Base-by-base conservation (phyloP, 2,113 vertebrate genomes). In the Prinia subflava region DNA sequence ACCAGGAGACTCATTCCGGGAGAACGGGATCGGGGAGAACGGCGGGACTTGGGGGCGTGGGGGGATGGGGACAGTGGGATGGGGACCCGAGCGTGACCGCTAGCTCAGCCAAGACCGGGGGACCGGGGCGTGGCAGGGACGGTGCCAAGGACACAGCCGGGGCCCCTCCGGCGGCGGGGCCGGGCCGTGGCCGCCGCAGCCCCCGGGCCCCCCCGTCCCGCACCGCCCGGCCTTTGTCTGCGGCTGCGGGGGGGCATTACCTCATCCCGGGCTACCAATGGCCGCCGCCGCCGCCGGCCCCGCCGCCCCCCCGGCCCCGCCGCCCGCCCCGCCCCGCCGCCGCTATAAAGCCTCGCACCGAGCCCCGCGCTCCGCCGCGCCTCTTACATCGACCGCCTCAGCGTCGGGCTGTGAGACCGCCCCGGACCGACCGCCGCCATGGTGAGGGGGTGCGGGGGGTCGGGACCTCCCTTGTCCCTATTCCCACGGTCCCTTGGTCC, bases 341-440 rank as follows among this genome's bases (percentile, higher is more conserved):
- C 52, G 52, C 52, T 53, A 53, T 56, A 89, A 89, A 89, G 77
- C 37, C 18, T 60, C 69, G 53, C 60, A 8, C 55, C 62, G 70
- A 83, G 42, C 80, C 49, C 80, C 8, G 56, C 64, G 35, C 80
- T 70, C 41, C 15, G 50, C 50, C 31, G 88, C 65, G 83, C 90
- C 67, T 87, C 90, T 92, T 92, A 92, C 90, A 92, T 92, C 90
- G 90, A 92, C 90, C 41, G 84, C 90, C 46, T 88, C 90, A 92
- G 84, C 90, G 90, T 92, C 90, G 90, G 90, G 79, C 91, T 92
- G 91, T 92, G 85, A 92, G 91, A 92, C 73, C 41, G 57, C 70
- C 90, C 90, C 90, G 79, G 79, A 92, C 46, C 73, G 31, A 92
- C 73, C 79, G 79, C 73, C 85, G 28, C 79, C 91, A 92, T 92